Base-by-base conservation (phyloP, 1,140 invertebrate genomes). In the Pseudomyrmex dendroicus region DNA sequence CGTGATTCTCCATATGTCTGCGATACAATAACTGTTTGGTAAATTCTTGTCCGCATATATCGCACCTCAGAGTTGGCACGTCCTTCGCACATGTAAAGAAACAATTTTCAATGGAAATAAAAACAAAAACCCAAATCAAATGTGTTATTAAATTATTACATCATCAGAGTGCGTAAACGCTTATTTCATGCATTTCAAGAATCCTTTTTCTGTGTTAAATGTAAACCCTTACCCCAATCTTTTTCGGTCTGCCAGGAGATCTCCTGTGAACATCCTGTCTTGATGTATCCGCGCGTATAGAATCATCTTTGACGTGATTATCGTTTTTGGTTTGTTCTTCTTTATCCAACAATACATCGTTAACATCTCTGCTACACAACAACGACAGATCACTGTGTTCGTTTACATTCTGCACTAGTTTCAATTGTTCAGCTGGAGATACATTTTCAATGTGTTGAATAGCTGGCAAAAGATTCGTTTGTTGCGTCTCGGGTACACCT, bases 1-100 rank as follows among this genome's bases (percentile, higher is more conserved):
- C 94, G 91, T 97, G 96, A 50, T 93, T 93, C 68, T 94, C 94
- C 88, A 94, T 92, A 89, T 96, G 96, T 68, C 95, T 93, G 76
- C 94, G 94, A 15, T 95, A 94, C 56, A 95, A 93, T 13, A 91
- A 93, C 91, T 94, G 95, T 80, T 95, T 95, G 52, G 90, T 90
- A 89, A 96, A 96, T 67, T 94, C 92, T 91, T 95, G 93, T 2
- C 93, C 93, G 92, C 96, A 96, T 46, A 94, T 92, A 10, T 94
- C 93, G 91, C 96, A 96, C 61, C 91, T 94, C 83, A 94, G 95
- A 48, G 94, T 93, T 3, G 94, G 94, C 13, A 54, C 48, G 44
- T 57, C 72, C 84, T 87, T 10, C 13, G 8, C 35, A 54, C 46
- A 66, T 61, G 35, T 35, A 73, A 76, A 70, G 54, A 56, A 17